Evolutionary conservation across 2,797 vertebrate genomes (phyloP), one percentile per base, ranked within the genome.

Genomic region (Heteromormyrus szaboi): DNA sequence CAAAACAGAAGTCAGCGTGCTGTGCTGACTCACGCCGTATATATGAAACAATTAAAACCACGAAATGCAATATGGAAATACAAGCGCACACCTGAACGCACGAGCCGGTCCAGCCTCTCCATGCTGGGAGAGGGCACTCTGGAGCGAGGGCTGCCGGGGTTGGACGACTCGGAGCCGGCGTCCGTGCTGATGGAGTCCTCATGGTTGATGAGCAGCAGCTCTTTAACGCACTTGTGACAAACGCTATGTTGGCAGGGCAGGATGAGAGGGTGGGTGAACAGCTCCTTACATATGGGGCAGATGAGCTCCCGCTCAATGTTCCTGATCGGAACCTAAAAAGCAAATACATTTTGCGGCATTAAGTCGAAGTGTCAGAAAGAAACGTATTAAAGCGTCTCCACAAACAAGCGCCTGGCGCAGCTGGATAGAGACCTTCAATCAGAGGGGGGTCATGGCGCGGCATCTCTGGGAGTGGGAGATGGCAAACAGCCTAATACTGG

Each of bases 171-270:
- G 0, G 98, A 99, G 0, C 97, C 97, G 0, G 96, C 96, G 11
- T 99, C 98, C 3, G 94, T 95, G 88, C 92, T 91, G 90, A 97
- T 95, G 0, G 97, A 97, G 92, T 99, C 98, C 54, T 99, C 98
- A 19, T 96, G 91, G 87, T 96, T 96, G 53, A 97, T 95, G 92
- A 98, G 93, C n/a, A 97, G 95, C 92, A 99, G 96, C 92, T 99
- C 99, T 90, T 97, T 96, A 44, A 99, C 96, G 88, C 99, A 99
- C 92, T 98, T 98, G 94, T 99, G 98, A 93, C 99, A 99, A 92
- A 99, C 89, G 89, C 97, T 99, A 93, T 99, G 99, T 93, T 99
- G 98, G 92, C 98, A 99, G 54, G 99, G 99, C 90, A 99, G 96
- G 94, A 99, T 98, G 91, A 99, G 91, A 0, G 99, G 98, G 90